Evolutionary conservation across 2,113 vertebrate species (phyloP), one percentile per base, ranked within the genome.

Genomic region (Takifugu bimaculatus): DNA sequence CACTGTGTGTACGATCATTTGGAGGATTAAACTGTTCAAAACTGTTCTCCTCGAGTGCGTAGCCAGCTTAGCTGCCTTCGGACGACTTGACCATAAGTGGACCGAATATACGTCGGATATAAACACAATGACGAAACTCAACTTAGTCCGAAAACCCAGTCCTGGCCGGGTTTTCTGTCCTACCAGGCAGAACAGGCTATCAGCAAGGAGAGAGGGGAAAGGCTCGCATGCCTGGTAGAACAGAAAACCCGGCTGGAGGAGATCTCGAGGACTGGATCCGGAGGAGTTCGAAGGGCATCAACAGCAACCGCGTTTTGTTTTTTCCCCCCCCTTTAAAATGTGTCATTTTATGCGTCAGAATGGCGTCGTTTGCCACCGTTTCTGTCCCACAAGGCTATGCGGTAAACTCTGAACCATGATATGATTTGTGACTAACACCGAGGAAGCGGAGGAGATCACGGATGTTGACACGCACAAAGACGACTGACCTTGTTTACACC

Each of bases 401-500:
- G 68, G 80, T 81, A 77, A 84, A 84, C 76, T 81, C 65, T 55
- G 60, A 54, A 85, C 75, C 81, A 82, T 65, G 39, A 72, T 43
- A 82, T 82, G 80, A 80, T 83, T 78, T 48, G 73, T 78, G 75
- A 80, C 78, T 72, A 82, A 87, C 77, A 87, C 68, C 70, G 35
- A 86, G 79, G 83, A 84, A 87, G 84, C 74, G 48, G 68, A 88
- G 83, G 84, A 89, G 80, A 87, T 80, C 82, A 87, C 87, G 86
- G 76, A 85, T 85, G 85, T 79, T 80, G 68, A 78, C 82, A 86
- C 77, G 78, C 77, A 90, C 86, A 85, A 83, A 87, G 83, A 88
- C 83, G 83, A 82, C 81, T 83, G 84, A 87, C 84, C 85, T 88
- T 88, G 87, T 91, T 88, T 85, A 91, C 89, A 88, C 80, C 84